Evolutionary conservation across 2,797 vertebrate species (phyloP).

Genomic region (Rhinoraja longicauda): DNA sequence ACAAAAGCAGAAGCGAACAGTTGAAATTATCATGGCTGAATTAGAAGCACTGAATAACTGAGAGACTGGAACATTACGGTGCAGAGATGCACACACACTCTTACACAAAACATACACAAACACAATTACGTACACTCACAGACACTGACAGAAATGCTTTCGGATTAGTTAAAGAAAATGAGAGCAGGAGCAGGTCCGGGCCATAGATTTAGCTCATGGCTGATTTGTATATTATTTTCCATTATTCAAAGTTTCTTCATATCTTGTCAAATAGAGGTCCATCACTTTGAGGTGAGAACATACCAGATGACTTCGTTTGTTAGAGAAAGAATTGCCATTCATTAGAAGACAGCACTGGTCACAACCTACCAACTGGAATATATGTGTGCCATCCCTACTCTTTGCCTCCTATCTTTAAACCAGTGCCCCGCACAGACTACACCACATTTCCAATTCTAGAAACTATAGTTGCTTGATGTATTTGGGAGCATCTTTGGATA

Average conservation of each 20-base stretch:
- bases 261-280: no score
- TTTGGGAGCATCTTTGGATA: not conserved
- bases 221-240: no score
- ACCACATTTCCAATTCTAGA: not conserved
- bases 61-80: not conserved
- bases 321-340: not conserved
- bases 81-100: not conserved
- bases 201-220: no score
- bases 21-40: not conserved
- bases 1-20: not conserved
- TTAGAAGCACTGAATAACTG: not conserved
- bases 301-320: not conserved
- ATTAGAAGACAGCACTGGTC: not conserved
- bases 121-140: no score
- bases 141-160: no score
- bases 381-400: not conserved
- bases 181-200: no score
- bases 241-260: not conserved
- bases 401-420: not conserved
- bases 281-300: not conserved
- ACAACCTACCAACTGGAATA: not conserved
- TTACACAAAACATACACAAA: no score
- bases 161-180: no score
- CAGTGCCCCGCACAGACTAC: not conserved
- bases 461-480: not conserved